Evolutionary conservation across 2,113 vertebrate genomes (phyloP).

Genomic region (Megaceryle maxima): DNA sequence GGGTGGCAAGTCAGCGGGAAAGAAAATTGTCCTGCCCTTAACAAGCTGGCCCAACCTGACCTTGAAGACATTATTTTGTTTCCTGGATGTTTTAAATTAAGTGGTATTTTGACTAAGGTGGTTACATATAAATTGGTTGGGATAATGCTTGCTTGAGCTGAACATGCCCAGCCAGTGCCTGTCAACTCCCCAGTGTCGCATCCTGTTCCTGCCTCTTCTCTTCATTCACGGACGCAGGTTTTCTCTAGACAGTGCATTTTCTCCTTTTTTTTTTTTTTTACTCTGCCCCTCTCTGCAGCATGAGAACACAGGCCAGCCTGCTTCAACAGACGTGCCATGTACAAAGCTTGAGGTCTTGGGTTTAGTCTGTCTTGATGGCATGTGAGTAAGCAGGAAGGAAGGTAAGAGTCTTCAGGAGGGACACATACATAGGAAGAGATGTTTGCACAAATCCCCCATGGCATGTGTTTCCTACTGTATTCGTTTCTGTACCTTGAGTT

Average conservation of each 20-base stretch:
- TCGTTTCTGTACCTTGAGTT: not conserved
- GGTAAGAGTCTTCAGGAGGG: not conserved
- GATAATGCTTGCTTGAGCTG: not conserved
- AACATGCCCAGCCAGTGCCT: not conserved
- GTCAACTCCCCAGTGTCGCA: not conserved
- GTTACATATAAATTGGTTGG: not conserved
- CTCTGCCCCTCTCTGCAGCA: not conserved
- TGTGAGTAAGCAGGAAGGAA: not conserved
- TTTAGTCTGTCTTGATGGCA: not conserved
- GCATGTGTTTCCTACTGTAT: fast-evolving
- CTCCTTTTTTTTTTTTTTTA: not conserved
- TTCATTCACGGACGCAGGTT: not conserved
- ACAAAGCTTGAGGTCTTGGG: not conserved
- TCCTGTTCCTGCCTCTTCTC: not conserved
- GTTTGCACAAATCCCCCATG: not conserved
- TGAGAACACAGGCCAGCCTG: not conserved
- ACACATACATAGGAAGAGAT: not conserved
- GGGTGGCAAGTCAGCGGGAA: slow-evolving; percentile 11
- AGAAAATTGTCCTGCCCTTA: slow-evolving; percentile 33
- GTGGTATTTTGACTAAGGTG: not conserved
- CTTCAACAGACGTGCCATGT: fast-evolving
- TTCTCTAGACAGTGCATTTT: not conserved
- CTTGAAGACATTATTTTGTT: slow-evolving; percentile 38
- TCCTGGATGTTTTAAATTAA: slow-evolving; percentile 34
- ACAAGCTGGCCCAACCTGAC: slow-evolving; percentile 14